Percentiles rank a stretch among this genome's conserved stretches.
These are phyloP conservation scores for Cheilosia urbana DNA, from an alignment of 2,888 invertebrate species.

Conservation along the genomic window DNA sequence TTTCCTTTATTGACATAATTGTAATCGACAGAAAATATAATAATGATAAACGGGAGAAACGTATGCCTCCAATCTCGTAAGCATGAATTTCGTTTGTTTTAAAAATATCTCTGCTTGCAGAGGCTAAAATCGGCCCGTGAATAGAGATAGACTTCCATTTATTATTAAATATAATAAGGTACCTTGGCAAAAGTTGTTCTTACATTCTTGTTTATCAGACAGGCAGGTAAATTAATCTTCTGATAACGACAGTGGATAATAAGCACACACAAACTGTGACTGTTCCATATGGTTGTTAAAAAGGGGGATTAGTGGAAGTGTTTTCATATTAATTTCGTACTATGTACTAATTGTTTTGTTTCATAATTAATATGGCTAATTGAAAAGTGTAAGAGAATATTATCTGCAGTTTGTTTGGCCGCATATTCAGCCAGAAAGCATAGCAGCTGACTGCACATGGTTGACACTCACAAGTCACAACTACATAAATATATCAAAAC, in stretches of 20 bases:
- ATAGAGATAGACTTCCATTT: neutral
- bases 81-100: constrained; percentile 28
- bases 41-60: constrained; percentile 14
- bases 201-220: constrained; percentile 31
- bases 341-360: neutral
- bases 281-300: constrained; percentile 18
- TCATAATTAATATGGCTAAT: constrained; percentile 6
- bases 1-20: constrained; percentile 50
- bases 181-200: constrained; percentile 10
- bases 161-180: constrained; percentile 2
- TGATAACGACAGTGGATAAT: constrained; percentile 37
- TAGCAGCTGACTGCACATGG: constrained; percentile 59
- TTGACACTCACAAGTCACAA: neutral
- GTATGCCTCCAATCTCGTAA: constrained; percentile 24
- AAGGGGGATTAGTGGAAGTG: neutral
- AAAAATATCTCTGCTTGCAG: constrained; percentile 18
- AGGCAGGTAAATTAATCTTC: constrained; percentile 28
- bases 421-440: constrained; percentile 34
- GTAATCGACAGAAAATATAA: constrained; percentile 41
- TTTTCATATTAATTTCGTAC: too few species aligned
- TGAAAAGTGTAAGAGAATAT: neutral
- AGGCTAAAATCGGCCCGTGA: neutral
- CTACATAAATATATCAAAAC: constrained; percentile 15
- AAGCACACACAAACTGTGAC: neutral
- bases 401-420: constrained; percentile 8